Evolutionary conservation across 1,140 invertebrate genomes (phyloP), one percentile per base, ranked within the genome.

Genomic region (Hermetia illucens): DNA sequence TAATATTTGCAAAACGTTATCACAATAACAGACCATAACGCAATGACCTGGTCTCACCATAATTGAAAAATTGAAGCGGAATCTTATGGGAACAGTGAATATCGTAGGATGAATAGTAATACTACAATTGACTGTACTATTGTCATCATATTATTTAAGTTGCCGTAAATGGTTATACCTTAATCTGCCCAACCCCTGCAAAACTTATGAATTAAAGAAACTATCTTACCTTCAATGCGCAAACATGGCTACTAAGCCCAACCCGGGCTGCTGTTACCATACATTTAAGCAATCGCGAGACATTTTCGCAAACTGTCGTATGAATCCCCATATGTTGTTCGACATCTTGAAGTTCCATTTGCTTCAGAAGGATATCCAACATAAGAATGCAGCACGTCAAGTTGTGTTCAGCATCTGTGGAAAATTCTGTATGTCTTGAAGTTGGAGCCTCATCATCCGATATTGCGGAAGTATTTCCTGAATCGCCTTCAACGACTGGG

Each of bases 341-440:
- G n/a, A 87, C 70, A 44, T 88, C 82, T 65, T 96, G 92, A 2
- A 97, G 65, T 54, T 96, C 89, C 76, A 97, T 79, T 82, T 98
- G 94, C 68, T 94, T 94, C 3, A 95, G 63, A 24, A 95, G 62
- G 44, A 97, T 81, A 60, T 98, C 94, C 37, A 97, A 65, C 91
- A 97, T 97, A 3, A 97, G 71, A 43, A 97, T 88, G 58, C 89
- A 95, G 52, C 92, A 95, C 3, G 85, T 86, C 5, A 96, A 64
- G 57, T 85, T 85, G 21, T 83, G 66, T 48, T 82, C 79, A 15
- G 71, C 65, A 44, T 77, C 74, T 0, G 69, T 71, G 21, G 70
- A 68, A 43, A 75, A 74, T 53, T 74, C 70, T 16, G 66, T 68
- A 44, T 70, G 71, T 36, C 67, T 62, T n/a, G 65, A 66, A 3